A percentile compares a stretch with the other conserved stretches of the same genome.
These are phyloP conservation scores for Tetramorium alpestre DNA, from an alignment of 1,140 invertebrate genomes.

Conservation along the genomic window DNA sequence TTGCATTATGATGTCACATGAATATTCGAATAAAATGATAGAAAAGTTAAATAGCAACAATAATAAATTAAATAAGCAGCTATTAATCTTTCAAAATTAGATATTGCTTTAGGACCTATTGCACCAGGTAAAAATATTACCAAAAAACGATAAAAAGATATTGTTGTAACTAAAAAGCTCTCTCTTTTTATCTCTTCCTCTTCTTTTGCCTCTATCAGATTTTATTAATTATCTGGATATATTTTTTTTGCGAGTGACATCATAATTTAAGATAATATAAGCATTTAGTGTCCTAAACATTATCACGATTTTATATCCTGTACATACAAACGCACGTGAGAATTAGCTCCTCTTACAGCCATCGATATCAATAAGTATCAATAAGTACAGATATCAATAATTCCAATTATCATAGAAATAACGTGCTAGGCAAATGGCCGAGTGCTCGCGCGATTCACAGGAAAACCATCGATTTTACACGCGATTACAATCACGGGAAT, in stretches of 20 bases:
- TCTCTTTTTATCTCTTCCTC: background rate
- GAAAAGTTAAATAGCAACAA: background rate
- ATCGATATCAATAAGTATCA: constrained; percentile 73
- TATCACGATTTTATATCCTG: background rate
- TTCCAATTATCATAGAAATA: constrained; percentile 1
- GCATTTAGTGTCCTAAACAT: background rate
- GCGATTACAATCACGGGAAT: background rate
- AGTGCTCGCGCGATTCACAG: background rate
- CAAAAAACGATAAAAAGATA: no score
- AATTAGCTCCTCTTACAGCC: constrained; percentile 65
- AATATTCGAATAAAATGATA: background rate
- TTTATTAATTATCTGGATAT: background rate
- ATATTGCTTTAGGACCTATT: background rate
- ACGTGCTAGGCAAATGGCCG: background rate
- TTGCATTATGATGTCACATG: background rate
- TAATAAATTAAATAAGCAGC: background rate
- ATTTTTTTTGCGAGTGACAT: background rate
- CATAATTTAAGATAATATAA: constrained; percentile 16
- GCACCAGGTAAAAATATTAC: no score
- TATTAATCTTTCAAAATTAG: background rate
- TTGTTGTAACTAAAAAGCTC: background rate
- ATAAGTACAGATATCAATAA: constrained; percentile 74
- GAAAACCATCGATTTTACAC: background rate
- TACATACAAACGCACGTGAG: background rate
- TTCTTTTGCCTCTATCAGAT: background rate